Conservation (phyloP, 2,113 vertebrate genomes). For the Dipodomys spectabilis region DNA sequence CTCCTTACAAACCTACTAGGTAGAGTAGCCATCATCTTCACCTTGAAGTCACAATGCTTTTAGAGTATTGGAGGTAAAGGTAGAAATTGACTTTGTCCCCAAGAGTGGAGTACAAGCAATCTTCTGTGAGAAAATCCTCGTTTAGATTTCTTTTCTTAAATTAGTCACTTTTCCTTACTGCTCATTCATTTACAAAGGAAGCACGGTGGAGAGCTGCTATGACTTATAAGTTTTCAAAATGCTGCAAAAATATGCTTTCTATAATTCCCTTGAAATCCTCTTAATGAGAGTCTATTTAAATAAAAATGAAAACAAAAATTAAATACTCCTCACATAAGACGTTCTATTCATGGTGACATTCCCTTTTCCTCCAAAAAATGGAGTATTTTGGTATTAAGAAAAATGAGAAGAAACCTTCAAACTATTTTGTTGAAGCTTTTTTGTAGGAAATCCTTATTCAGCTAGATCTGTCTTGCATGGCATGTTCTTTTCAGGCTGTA, state of each 20-base stretch:
- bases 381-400: conserved; percentile 42
- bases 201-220: neutral
- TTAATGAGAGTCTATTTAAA: conserved; percentile 8
- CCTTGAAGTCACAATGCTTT: neutral
- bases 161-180: neutral
- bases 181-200: neutral
- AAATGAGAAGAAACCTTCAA: conserved; percentile 55
- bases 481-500: conserved; percentile 33
- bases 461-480: conserved; percentile 8
- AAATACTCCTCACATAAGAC: neutral
- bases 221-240: conserved; percentile 6
- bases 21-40: neutral
- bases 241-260: neutral
- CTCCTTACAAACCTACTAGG: neutral
- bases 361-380: neutral
- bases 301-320: conserved; percentile 30
- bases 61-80: accelerated
- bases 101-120: neutral
- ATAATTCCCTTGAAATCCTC: neutral
- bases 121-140: neutral
- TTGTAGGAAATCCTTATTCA: conserved; percentile 56
- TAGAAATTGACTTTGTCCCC: accelerated
- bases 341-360: conserved; percentile 18
- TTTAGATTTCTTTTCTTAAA: neutral
- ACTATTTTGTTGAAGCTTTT: conserved; percentile 54